Conservation (phyloP, 1,140 invertebrate genomes). For the Drosophila sulfurigaster region DNA sequence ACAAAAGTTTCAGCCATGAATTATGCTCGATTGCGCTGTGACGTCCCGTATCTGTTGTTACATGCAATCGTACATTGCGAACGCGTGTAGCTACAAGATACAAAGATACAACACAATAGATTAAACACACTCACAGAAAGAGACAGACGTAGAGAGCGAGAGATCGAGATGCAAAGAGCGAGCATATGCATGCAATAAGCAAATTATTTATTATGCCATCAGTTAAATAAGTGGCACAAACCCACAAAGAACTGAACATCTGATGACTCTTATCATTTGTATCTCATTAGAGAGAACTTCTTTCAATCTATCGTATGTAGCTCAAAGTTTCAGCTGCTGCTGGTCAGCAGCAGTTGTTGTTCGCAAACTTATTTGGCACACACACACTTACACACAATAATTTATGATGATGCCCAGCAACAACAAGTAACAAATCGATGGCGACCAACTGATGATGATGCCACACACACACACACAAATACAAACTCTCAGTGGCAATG, state of each 20-base stretch:
- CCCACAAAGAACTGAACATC: slow-evolving; percentile 38
- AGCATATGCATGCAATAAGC: slow-evolving; percentile 77
- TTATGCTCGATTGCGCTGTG: slow-evolving; percentile 48
- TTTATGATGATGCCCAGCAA: slow-evolving; percentile 68
- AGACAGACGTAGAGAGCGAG: not conserved
- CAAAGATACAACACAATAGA: slow-evolving; percentile 58
- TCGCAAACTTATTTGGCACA: slow-evolving; percentile 42
- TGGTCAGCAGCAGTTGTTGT: slow-evolving; percentile 40
- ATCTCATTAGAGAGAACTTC: slow-evolving; percentile 80
- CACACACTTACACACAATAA: slow-evolving; percentile 44
- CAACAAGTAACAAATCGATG: slow-evolving; percentile 58
- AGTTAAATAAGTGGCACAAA: slow-evolving; percentile 67
- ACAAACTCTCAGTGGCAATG: slow-evolving; percentile 8
- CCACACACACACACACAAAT: not conserved
- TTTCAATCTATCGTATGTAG: slow-evolving; percentile 58
- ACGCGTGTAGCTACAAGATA: slow-evolving; percentile 64
- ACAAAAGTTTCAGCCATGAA: slow-evolving; percentile 77
- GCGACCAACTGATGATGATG: slow-evolving; percentile 52
- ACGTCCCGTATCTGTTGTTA: slow-evolving; percentile 30
- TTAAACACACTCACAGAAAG: slow-evolving; percentile 6
- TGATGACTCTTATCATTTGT: slow-evolving; percentile 78
- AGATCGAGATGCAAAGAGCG: too few species aligned
- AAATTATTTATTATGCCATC: slow-evolving; percentile 83
- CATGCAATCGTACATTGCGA: slow-evolving; percentile 14
- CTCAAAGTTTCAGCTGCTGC: slow-evolving; percentile 50